These are phyloP conservation scores for Cryptus armator DNA, from an alignment of 2,888 invertebrate species.

Conservation along the genomic window DNA sequence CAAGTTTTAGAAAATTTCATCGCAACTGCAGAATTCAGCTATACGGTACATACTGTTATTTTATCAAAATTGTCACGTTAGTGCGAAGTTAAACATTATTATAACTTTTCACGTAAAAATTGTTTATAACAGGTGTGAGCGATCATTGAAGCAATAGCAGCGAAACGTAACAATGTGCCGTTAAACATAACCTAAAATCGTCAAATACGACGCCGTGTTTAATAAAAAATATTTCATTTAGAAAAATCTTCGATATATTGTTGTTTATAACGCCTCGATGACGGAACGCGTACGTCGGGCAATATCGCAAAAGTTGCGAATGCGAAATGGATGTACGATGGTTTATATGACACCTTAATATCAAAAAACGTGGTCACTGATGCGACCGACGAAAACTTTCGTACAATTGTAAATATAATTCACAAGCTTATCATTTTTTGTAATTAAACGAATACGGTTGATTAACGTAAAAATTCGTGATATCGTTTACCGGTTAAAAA, in stretches of 20 bases:
- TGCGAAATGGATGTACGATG: neutral
- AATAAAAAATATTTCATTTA: neutral
- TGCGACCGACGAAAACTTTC: constrained; percentile 6
- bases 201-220: neutral
- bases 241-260: neutral
- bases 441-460: neutral
- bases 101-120: neutral
- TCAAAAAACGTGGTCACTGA: constrained; percentile 43
- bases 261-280: neutral
- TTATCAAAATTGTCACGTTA: too few relatives aligned
- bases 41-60: too few relatives aligned
- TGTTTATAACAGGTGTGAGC: neutral
- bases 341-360: neutral
- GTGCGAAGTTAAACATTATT: neutral
- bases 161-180: neutral
- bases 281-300: neutral
- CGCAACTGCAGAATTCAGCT: too few relatives aligned
- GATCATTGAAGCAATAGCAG: neutral
- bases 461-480: constrained; percentile 3
- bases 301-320: neutral
- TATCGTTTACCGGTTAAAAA: constrained; percentile 19
- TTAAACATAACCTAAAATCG: neutral
- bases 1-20: too few relatives aligned
- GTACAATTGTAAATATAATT: constrained; percentile 23
- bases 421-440: neutral